Evolutionary conservation across 1,140 invertebrate species (phyloP), one percentile per base, ranked within the genome.

Genomic region (Danaus melanippus): DNA sequence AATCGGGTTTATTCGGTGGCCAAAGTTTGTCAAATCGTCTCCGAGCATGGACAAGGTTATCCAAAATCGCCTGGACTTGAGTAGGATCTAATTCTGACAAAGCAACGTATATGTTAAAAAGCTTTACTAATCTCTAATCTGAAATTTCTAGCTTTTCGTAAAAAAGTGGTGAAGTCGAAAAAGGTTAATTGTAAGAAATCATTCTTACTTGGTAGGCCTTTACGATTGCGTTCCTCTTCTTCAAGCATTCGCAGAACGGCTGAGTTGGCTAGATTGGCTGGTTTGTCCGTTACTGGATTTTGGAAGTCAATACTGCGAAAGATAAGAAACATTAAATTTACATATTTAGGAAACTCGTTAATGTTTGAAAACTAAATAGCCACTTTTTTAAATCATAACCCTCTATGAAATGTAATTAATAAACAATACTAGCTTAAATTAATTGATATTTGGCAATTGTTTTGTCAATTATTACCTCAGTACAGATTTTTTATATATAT

Each of bases 231-330:
- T 86, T 95, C 93, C 74, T 94, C 93, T 74, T 95, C 93, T 71
- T 95, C 93, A 17, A 95, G 88, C 90, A 94, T 93, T 44, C 92
- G 89, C 47, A 95, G 84, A 49, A 95, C 94, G 42, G 93, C 93
- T 15, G 93, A 95, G 74, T 95, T 94, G 66, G 93, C 92, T 65
- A 95, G 85, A 84, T 94, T 94, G 39, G 91, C 79, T 32, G 93
- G 93, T 71, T 94, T 94, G 12, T 90, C 87, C 60, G 90, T 88
- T 32, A 84, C 79, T 53, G 92, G 89, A 66, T 92, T 90, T 66
- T 91, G 90, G 77, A 93, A 93, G 77, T 94, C 91, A 73, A 94
- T 93, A 71, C 93, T 94, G 84, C 12, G 89, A 89, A 71, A 76
- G 67, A 54, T 43, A 50, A 42, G 44, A 50, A 52, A 12, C n/a